These are phyloP conservation scores for Oreocharis arfaki DNA, from an alignment of 2,113 vertebrate species.

Conservation along the genomic window DNA sequence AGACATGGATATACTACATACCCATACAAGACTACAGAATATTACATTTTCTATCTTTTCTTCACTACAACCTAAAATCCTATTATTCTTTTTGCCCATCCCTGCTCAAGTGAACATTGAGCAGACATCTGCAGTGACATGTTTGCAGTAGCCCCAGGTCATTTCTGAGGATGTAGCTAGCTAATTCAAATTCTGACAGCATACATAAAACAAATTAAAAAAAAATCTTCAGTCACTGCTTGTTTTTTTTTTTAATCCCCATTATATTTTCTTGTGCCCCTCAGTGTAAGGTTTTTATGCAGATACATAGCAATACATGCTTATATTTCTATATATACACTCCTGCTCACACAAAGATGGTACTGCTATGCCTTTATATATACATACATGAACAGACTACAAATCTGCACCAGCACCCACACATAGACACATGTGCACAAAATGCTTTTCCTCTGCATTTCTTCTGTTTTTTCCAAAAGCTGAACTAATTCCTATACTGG, in stretches of 20 bases:
- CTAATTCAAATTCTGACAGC: constrained; percentile 39
- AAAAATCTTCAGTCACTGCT: neutral
- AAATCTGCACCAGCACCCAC: neutral
- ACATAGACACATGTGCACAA: neutral
- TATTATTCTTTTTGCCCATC: constrained; percentile 38
- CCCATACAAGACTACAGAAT: constrained; percentile 18
- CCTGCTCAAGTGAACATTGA: neutral
- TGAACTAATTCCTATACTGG: neutral
- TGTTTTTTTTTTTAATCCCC: neutral
- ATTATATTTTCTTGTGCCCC: neutral
- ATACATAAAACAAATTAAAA: neutral
- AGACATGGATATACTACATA: neutral
- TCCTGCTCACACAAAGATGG: neutral
- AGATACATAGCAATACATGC: neutral
- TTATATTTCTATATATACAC: neutral
- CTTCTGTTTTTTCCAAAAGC: neutral
- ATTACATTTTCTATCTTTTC: neutral
- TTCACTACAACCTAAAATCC: neutral
- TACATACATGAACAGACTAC: neutral
- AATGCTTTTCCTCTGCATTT: neutral
- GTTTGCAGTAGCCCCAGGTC: constrained; percentile 5
- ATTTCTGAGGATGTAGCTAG: neutral
- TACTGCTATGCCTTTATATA: neutral
- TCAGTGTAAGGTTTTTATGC: neutral
- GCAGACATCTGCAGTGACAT: constrained; percentile 28